Evolutionary conservation across 1,140 invertebrate genomes (phyloP).

Genomic region (Achroia grisella): DNA sequence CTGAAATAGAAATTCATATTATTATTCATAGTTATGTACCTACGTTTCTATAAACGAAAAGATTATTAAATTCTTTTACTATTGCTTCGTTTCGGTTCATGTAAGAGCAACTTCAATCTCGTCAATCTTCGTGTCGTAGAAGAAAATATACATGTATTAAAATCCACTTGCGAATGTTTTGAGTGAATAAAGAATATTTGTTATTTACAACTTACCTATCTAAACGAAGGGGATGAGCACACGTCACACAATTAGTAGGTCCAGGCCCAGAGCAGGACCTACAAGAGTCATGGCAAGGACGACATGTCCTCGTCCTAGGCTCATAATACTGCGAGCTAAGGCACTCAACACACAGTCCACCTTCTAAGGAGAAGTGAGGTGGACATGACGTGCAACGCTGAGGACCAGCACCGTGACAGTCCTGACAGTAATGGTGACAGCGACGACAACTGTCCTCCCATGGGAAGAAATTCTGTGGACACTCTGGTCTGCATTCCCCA

Average conservation of each 20-base stretch:
- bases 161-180: too few species aligned
- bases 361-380: slow-evolving; percentile 79
- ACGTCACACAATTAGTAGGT: slow-evolving; percentile 79
- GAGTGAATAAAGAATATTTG: too few species aligned
- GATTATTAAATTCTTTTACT: too few species aligned
- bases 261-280: slow-evolving; percentile 81
- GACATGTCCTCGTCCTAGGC: slow-evolving; percentile 78
- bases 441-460: slow-evolving; percentile 85
- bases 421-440: slow-evolving; percentile 87
- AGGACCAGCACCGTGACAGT: slow-evolving; percentile 77
- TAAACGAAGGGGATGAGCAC: slow-evolving; percentile 78
- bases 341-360: slow-evolving; percentile 82
- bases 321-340: slow-evolving; percentile 83
- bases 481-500: slow-evolving; percentile 86
- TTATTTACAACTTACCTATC: slow-evolving; percentile 76
- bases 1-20: slow-evolving; percentile 34
- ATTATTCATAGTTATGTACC: background rate
- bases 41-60: background rate
- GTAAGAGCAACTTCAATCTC: too few species aligned
- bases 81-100: too few species aligned
- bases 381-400: slow-evolving; percentile 82
- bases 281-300: slow-evolving; percentile 81
- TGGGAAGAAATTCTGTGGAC: slow-evolving; percentile 87
- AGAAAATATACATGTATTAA: too few species aligned
- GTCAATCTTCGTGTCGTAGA: too few species aligned